Evolutionary conservation across 1,140 invertebrate genomes (phyloP).

Genomic region (Liolophura sinensis): DNA sequence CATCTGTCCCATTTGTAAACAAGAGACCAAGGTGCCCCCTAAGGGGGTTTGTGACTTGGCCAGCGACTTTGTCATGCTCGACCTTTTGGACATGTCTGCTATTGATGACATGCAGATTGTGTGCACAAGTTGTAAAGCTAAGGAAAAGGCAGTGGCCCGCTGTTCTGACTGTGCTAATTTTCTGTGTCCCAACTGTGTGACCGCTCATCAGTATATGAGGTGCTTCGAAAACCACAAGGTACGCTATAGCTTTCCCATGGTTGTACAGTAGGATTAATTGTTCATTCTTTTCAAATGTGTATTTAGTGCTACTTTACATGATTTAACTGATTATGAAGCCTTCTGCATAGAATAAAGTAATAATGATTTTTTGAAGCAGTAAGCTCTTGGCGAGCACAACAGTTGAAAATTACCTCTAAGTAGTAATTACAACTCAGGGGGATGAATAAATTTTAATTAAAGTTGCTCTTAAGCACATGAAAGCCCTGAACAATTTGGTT

Average conservation of each 20-base stretch:
- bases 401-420: too few species aligned
- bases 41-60: slow-evolving; percentile 75
- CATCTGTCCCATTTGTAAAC: slow-evolving; percentile 78
- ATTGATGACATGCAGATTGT: slow-evolving; percentile 70
- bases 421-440: too few species aligned
- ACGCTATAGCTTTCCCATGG: slow-evolving; percentile 45
- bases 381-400: too few species aligned
- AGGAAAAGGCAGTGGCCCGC: slow-evolving; percentile 77
- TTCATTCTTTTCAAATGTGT: too few species aligned
- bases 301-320: too few species aligned
- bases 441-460: too few species aligned
- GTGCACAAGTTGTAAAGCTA: slow-evolving; percentile 65
- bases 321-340: too few species aligned
- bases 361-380: too few species aligned
- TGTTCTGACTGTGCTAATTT: slow-evolving; percentile 93
- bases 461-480: too few species aligned
- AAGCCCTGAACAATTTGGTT: too few species aligned
- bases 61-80: slow-evolving; percentile 81
- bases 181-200: slow-evolving; percentile 89
- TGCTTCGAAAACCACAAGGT: slow-evolving; percentile 86
- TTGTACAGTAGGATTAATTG: too few species aligned
- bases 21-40: slow-evolving; percentile 70
- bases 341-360: too few species aligned
- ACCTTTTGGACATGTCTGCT: slow-evolving; percentile 81
- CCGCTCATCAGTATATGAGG: slow-evolving; percentile 88